Evolutionary conservation across 1,140 invertebrate species (phyloP).

Genomic region (Drosophila seguyi): DNA sequence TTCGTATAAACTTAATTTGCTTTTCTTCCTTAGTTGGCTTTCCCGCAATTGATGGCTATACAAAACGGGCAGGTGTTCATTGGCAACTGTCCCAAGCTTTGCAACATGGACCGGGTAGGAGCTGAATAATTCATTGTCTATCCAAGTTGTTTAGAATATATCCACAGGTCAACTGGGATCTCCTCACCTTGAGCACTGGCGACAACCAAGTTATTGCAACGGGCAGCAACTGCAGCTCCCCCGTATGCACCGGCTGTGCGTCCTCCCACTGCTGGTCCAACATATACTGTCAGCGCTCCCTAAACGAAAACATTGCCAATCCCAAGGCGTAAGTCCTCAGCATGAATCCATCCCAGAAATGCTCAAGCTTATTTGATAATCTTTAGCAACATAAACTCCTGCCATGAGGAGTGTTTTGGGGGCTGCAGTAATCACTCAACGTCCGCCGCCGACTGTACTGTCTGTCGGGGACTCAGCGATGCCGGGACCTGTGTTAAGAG

Average conservation of each 20-base stretch:
- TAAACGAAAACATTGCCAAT: slow-evolving; percentile 74
- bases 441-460: slow-evolving; percentile 53
- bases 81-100: slow-evolving; percentile 68
- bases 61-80: slow-evolving; percentile 77
- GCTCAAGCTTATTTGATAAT: neutral
- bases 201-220: slow-evolving; percentile 60
- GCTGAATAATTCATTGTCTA: neutral
- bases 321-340: slow-evolving; percentile 32
- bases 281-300: slow-evolving; percentile 66
- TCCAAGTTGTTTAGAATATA: neutral
- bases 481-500: slow-evolving; percentile 62
- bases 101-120: slow-evolving; percentile 61
- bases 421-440: slow-evolving; percentile 55
- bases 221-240: slow-evolving; percentile 52
- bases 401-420: slow-evolving; percentile 73
- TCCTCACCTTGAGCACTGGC: slow-evolving; percentile 66
- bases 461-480: slow-evolving; percentile 65
- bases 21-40: slow-evolving; percentile 62
- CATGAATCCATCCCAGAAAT: neutral
- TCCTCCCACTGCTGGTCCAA: slow-evolving; percentile 74
- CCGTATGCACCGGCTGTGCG: slow-evolving; percentile 60
- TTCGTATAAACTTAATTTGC: too few relatives aligned
- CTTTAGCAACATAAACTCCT: slow-evolving; percentile 36
- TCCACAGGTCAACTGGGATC: slow-evolving; percentile 71
- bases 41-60: slow-evolving; percentile 69